Conservation (phyloP, 2,113 vertebrate genomes). For the Stegostoma tigrinum region DNA sequence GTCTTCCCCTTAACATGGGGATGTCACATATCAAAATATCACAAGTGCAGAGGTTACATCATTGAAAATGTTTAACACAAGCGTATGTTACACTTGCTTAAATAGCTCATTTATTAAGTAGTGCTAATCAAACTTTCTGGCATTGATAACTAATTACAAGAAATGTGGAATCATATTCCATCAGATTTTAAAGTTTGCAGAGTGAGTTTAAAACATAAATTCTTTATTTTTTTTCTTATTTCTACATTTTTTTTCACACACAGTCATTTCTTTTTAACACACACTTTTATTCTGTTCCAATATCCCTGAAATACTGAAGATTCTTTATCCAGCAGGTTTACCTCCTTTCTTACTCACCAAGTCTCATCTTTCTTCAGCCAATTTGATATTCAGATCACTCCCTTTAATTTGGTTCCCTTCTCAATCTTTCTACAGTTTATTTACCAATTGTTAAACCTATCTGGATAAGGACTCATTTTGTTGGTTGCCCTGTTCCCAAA, state of each 20-base stretch:
- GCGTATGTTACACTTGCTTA: not conserved
- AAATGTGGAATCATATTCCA: not conserved
- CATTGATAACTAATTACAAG: not conserved
- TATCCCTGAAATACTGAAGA: conserved; percentile 79
- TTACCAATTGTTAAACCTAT: not conserved
- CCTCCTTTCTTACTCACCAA: conserved; percentile 72
- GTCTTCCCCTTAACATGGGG: not conserved
- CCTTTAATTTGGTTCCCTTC: not conserved
- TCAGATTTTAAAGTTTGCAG: not conserved
- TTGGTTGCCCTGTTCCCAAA: too few species aligned
- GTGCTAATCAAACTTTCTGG: not conserved
- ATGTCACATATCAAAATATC: not conserved
- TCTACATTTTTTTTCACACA: not conserved
- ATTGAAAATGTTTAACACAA: not conserved
- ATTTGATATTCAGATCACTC: too few species aligned
- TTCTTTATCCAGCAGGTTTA: conserved; percentile 79
- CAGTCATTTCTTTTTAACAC: too few species aligned
- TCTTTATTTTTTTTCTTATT: not conserved
- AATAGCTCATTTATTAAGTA: not conserved
- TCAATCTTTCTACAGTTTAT: not conserved
- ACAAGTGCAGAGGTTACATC: not conserved
- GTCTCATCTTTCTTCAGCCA: conserved; percentile 53
- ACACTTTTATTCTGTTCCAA: conserved; percentile 73
- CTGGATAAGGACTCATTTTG: too few species aligned
- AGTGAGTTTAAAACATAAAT: not conserved